phyloP scores from a whole-genome alignment of 2,113 vertebrate species.

The Lampris incognitus region DNA sequence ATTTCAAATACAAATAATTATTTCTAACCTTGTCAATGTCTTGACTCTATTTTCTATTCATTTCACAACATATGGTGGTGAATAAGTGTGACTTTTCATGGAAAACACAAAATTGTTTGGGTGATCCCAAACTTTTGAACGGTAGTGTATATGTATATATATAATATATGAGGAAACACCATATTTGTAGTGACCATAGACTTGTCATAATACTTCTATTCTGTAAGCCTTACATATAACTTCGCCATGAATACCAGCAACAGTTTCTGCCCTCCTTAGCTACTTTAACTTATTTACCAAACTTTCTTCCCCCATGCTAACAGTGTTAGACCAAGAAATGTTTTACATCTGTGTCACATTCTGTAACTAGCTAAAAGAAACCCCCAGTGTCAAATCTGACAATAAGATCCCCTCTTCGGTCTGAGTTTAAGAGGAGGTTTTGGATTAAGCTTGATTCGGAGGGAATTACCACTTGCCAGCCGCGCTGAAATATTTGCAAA shows the following conservation, averaged over 20 bases:
- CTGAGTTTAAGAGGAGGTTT: conserved; percentile 82
- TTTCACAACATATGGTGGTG: too few species aligned
- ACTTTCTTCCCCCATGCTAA: background rate
- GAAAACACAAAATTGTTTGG: too few species aligned
- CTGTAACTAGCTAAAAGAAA: conserved; percentile 76
- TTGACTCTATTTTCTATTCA: too few species aligned
- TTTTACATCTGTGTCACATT: conserved; percentile 5
- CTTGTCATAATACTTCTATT: conserved; percentile 1
- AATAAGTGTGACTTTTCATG: too few species aligned
- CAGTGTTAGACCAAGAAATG: background rate
- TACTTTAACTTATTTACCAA: background rate
- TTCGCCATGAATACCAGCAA: background rate
- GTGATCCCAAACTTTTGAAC: too few species aligned
- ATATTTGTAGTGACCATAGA: background rate
- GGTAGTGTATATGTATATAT: too few species aligned
- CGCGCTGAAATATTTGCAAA: conserved; percentile 77
- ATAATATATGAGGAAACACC: conserved; percentile 7
- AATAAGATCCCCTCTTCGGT: conserved; percentile 85
- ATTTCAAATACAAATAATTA: too few species aligned
- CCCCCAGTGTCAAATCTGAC: conserved; percentile 89
- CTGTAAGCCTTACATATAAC: conserved; percentile 13
- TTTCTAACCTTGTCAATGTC: too few species aligned
- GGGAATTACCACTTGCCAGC: conserved; percentile 92
- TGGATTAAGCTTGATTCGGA: conserved; percentile 87
- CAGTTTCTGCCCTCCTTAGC: background rate